A percentile compares a stretch with the other conserved stretches of the same genome.
phyloP scores from a whole-genome alignment of 2,797 vertebrate genomes.

The Parotocinclus haroldoi region DNA sequence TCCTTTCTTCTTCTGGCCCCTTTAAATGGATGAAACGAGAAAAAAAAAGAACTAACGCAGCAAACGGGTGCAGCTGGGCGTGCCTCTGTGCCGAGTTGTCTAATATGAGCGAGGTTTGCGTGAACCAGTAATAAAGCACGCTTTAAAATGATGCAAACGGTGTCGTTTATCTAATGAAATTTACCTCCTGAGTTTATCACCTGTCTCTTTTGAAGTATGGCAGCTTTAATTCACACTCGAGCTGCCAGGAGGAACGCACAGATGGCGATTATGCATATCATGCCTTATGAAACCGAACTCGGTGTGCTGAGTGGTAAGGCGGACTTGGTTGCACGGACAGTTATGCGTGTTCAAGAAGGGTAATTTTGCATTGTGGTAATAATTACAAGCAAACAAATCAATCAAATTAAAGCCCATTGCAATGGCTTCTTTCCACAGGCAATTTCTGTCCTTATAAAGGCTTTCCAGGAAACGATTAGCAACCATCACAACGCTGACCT shows the following conservation, averaged over 20 bases:
- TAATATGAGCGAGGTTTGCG: not conserved
- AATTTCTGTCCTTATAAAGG: too few relatives aligned
- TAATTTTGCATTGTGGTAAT: too few relatives aligned
- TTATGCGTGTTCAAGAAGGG: too few relatives aligned
- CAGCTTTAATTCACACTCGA: constrained; percentile 4
- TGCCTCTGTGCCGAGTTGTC: not conserved
- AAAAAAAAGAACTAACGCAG: too few relatives aligned
- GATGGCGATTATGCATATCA: constrained; percentile 4
- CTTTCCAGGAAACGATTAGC: too few relatives aligned
- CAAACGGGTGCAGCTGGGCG: too few relatives aligned
- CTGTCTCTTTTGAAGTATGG: constrained; percentile 18
- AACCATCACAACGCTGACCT: too few relatives aligned
- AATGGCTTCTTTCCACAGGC: too few relatives aligned
- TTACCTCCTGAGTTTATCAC: constrained; percentile 16
- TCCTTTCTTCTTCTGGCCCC: too few relatives aligned
- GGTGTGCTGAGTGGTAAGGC: not conserved
- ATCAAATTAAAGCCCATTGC: too few relatives aligned
- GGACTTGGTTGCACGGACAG: not conserved
- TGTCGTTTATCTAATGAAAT: constrained; percentile 17
- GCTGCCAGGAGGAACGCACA: constrained; percentile 6
- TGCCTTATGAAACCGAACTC: not conserved
- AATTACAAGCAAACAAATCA: too few relatives aligned
- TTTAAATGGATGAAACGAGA: too few relatives aligned
- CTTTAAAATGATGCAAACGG: constrained; percentile 17
- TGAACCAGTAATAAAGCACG: not conserved